Percentiles rank a stretch among this genome's conserved stretches.
These are phyloP conservation scores for Podarcis cretensis DNA, from an alignment of 2,113 vertebrate genomes.

Conservation along the genomic window DNA sequence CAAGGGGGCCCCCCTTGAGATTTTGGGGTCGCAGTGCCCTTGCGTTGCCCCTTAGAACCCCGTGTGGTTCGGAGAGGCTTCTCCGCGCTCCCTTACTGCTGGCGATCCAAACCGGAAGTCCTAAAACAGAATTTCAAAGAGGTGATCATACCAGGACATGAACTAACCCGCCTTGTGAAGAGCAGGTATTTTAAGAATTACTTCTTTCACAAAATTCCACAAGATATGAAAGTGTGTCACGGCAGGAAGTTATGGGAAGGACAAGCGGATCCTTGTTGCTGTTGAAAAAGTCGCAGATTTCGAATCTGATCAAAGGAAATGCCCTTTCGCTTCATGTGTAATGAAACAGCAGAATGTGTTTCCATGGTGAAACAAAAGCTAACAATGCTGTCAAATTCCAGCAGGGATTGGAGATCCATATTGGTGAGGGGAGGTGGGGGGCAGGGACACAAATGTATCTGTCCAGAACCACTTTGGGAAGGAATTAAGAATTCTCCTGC, in stretches of 20 bases:
- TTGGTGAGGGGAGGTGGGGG: background rate
- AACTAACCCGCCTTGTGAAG: background rate
- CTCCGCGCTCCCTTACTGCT: too few species aligned
- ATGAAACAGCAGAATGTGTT: background rate
- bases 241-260: background rate
- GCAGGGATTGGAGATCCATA: background rate
- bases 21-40: too few species aligned
- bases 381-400: background rate
- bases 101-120: too few species aligned
- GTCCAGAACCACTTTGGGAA: background rate
- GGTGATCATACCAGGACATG: background rate
- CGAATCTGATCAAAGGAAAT: background rate
- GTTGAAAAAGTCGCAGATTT: background rate
- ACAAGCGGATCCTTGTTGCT: background rate
- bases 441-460: background rate
- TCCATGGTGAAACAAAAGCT: background rate
- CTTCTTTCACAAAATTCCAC: background rate
- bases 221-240: background rate
- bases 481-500: conserved; percentile 15
- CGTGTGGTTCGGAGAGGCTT: too few species aligned
- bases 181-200: background rate
- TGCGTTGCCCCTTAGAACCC: too few species aligned
- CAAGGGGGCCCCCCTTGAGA: too few species aligned
- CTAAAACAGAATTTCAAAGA: background rate
- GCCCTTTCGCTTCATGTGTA: background rate